These are phyloP conservation scores for Lagorchestes hirsutus DNA, from an alignment of 2,797 vertebrate genomes.

Conservation along the genomic window DNA sequence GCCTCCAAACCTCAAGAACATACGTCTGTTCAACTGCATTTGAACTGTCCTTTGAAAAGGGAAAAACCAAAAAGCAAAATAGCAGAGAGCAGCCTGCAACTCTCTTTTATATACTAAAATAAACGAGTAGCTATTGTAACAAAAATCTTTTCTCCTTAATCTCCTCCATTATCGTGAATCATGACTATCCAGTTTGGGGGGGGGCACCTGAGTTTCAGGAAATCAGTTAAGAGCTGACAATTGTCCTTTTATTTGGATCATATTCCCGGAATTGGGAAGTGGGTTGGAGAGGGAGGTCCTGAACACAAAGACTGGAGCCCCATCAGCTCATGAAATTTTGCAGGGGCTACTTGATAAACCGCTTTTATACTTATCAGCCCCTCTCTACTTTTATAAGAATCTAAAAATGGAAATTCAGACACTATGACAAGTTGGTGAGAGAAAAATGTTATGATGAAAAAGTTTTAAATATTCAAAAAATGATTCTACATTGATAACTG, in stretches of 20 bases:
- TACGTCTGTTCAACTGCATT: not conserved
- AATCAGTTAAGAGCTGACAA: not conserved
- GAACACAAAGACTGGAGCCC: not conserved
- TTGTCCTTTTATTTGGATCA: not conserved
- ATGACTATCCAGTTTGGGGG: not conserved
- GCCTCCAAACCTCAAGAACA: not conserved
- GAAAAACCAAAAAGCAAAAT: not conserved
- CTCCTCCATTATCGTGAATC: not conserved
- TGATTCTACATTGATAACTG: not conserved
- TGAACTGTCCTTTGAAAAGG: not conserved
- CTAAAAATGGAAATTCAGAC: not conserved
- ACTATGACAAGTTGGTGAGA: not conserved
- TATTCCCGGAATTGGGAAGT: not conserved
- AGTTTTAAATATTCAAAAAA: not conserved
- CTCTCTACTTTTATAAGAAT: not conserved
- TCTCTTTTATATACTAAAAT: not conserved
- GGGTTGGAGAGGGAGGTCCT: not conserved
- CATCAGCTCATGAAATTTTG: not conserved
- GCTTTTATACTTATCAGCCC: not conserved
- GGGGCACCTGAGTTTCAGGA: not conserved
- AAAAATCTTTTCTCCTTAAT: not conserved
- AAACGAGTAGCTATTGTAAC: not conserved
- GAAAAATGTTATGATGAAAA: not conserved
- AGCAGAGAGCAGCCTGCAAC: not conserved
- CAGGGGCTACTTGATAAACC: not conserved